Evolutionary conservation across 2,888 invertebrate species (phyloP).

Genomic region (Nesidiocoris tenuis): DNA sequence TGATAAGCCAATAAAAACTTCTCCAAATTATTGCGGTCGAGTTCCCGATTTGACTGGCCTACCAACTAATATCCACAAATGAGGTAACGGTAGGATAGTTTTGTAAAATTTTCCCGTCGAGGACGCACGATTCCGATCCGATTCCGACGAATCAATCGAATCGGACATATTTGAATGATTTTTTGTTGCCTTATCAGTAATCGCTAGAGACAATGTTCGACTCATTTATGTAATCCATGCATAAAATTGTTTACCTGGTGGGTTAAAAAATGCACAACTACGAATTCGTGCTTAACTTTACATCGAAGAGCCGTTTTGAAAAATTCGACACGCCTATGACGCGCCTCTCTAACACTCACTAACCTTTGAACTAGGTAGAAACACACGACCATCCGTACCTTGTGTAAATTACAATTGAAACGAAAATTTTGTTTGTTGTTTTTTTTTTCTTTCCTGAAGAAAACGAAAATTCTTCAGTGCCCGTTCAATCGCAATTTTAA

Average conservation of each 20-base stretch:
- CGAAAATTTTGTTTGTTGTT: constrained; percentile 14
- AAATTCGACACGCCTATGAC: not conserved
- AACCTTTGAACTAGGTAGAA: constrained; percentile 28
- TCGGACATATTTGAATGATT: no score
- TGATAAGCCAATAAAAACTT: no score
- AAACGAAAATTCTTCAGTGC: constrained; percentile 17
- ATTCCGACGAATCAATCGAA: no score
- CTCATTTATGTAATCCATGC: no score
- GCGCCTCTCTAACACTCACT: constrained; percentile 12
- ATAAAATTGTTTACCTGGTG: no score
- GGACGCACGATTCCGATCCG: no score
- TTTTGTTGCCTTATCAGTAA: no score
- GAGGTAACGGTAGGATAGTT: not conserved
- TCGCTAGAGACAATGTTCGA: no score
- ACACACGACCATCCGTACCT: constrained; percentile 29
- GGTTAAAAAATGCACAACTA: not conserved
- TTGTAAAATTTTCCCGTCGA: not conserved
- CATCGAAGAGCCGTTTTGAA: not conserved
- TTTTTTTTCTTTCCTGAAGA: not conserved
- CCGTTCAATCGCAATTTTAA: constrained; percentile 43
- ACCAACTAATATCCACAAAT: not conserved
- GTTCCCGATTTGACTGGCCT: no score
- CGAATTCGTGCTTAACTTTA: not conserved
- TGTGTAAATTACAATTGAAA: constrained; percentile 21
- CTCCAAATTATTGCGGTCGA: no score